A percentile compares a stretch with the other conserved stretches of the same genome.
Evolutionary conservation across 2,797 vertebrate genomes (phyloP).

Genomic region (Carapus acus): DNA sequence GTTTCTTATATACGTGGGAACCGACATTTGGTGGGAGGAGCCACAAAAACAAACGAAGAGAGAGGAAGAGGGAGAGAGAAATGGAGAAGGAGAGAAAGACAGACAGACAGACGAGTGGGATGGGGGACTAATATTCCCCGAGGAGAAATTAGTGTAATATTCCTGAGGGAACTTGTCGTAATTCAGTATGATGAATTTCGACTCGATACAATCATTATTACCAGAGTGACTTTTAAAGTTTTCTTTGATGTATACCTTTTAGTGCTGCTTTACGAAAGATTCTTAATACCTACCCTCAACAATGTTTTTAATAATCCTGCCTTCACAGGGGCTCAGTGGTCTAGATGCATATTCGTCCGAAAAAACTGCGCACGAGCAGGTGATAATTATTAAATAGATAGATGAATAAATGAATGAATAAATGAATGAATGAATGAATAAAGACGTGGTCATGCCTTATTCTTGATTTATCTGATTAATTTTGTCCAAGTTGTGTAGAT

Average conservation of each 20-base stretch:
- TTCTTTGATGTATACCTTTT: not conserved
- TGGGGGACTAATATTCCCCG: conserved; percentile 15
- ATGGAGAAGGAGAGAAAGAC: conserved; percentile 18
- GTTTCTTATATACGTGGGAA: conserved; percentile 71
- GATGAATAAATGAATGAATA: no score
- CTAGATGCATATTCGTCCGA: no score
- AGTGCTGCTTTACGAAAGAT: no score
- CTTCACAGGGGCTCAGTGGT: no score
- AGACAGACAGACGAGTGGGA: not conserved
- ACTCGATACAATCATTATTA: not conserved
- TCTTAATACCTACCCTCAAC: no score
- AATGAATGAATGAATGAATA: no score
- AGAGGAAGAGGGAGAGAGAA: conserved; percentile 15
- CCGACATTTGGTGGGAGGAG: conserved; percentile 67
- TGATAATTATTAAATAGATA: no score
- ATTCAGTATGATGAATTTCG: not conserved
- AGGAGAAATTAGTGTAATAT: conserved; percentile 17
- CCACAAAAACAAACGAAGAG: conserved; percentile 50
- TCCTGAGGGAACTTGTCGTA: conserved; percentile 10
- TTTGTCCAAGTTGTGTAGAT: no score
- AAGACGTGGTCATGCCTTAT: no score
- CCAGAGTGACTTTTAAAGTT: not conserved
- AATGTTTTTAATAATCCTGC: no score
- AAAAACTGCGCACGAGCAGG: no score
- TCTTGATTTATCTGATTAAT: no score